Evolutionary conservation across 2,113 vertebrate species (phyloP).

Genomic region (Turdus rufiventris): DNA sequence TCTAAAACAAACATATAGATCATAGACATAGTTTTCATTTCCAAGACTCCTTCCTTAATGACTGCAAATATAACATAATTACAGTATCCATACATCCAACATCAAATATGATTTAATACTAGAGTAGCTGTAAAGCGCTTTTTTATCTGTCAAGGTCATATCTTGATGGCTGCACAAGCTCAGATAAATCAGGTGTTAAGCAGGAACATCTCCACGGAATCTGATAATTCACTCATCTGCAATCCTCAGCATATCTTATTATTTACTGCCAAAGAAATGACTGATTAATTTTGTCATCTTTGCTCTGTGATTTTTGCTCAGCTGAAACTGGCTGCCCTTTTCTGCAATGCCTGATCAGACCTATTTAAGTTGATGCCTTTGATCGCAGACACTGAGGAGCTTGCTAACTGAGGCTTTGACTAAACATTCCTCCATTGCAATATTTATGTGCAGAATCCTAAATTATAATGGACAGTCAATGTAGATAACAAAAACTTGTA

Average conservation of each 20-base stretch:
- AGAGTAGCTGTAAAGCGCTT: slow-evolving; percentile 47
- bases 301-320: slow-evolving; percentile 67
- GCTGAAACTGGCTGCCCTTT: slow-evolving; percentile 62
- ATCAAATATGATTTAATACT: slow-evolving; percentile 67
- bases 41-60: neutral
- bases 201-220: slow-evolving; percentile 72
- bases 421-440: slow-evolving; percentile 64
- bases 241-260: slow-evolving; percentile 75
- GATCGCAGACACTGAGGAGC: slow-evolving; percentile 65
- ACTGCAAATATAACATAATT: slow-evolving; percentile 18
- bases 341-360: slow-evolving; percentile 70
- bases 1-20: neutral
- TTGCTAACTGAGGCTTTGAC: slow-evolving; percentile 60
- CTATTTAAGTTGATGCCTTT: slow-evolving; percentile 77
- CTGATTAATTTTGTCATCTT: slow-evolving; percentile 82
- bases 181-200: slow-evolving; percentile 77
- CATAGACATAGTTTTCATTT: neutral
- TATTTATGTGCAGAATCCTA: slow-evolving; percentile 59
- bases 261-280: slow-evolving; percentile 78
- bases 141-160: slow-evolving; percentile 75
- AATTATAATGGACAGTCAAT: slow-evolving; percentile 70
- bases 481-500: slow-evolving; percentile 55
- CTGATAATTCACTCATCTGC: slow-evolving; percentile 72
- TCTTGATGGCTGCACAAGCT: slow-evolving; percentile 63
- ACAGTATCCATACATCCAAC: slow-evolving; percentile 9